Base-by-base conservation (phyloP, 1,140 invertebrate genomes). In the Reticulitermes speratus region DNA sequence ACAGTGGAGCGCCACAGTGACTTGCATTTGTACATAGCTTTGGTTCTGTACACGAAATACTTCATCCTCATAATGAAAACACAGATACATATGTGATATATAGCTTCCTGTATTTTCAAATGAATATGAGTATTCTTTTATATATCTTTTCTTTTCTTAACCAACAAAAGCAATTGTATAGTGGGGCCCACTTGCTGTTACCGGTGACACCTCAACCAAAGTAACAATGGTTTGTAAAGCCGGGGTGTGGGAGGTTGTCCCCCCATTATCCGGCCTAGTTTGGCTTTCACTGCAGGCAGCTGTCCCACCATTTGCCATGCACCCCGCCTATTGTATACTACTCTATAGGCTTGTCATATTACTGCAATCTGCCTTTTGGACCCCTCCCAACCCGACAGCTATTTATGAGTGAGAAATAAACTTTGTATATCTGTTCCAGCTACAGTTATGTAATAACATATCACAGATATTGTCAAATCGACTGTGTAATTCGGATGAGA, bases 221-320 rank as follows among this genome's bases (percentile, higher is more conserved):
- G 8, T 75, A 75, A 75, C 65, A 75, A 75, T 75, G 65, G 65
- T 30, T 55, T 75, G 65, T 30, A 25, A 14, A 30, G 65, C 14
- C n/a, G 52, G 19, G 52, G 59, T 65, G 25, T 38, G n/a, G 65
- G 65, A 14, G 65, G 12, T 14, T 75, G 8, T 75, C n/a, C 7
- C 55, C 25, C 65, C 65, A 75, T 75, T 75, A 75, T 75, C 25
- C 65, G 25, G 65, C 65, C 65, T 75, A 75, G 65, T 75, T 75
- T 75, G 30, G 25, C 65, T 55, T 55, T 21, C 52, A 55, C 52
- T 55, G 19, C 19, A 12, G n/a, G 65, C 65, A 75, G 65, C 65
- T 75, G 65, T 30, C n/a, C 11, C 25, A 75, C 65, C 25, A 55
- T 55, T 55, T 21, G 52, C 52, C 52, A 55, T 55, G 52, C 52